phyloP scores from a whole-genome alignment of 1,140 invertebrate species.

The Zelostemma sp. region DNA sequence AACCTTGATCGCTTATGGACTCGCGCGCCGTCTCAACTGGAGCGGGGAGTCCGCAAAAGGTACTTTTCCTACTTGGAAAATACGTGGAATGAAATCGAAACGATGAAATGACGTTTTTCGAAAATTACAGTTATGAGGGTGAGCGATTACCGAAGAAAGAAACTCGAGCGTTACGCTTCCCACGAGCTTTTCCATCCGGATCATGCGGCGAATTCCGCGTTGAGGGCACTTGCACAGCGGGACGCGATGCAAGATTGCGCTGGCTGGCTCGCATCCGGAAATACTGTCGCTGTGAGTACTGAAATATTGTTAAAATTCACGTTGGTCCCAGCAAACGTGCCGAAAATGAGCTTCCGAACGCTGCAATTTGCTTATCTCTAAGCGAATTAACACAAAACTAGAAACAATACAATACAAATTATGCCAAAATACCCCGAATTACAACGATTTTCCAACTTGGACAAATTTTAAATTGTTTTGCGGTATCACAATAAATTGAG shows the following conservation, averaged over 20 bases:
- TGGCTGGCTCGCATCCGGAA: constrained; percentile 81
- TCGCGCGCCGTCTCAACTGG: constrained; percentile 91
- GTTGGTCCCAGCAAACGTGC: too few species aligned
- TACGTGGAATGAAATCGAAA: too few species aligned
- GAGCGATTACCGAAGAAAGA: constrained; percentile 85
- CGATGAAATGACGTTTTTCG: not conserved
- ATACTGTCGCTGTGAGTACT: constrained; percentile 83
- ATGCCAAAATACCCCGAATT: too few species aligned
- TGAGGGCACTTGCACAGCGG: constrained; percentile 83
- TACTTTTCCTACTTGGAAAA: constrained; percentile 55
- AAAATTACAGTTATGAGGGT: constrained; percentile 84
- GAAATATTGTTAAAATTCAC: too few species aligned
- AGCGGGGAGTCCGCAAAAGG: constrained; percentile 89
- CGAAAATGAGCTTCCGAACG: too few species aligned
- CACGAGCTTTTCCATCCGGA: constrained; percentile 90
- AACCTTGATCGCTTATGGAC: constrained; percentile 89
- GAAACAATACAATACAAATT: too few species aligned
- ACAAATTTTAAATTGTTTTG: too few species aligned
- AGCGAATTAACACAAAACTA: too few species aligned
- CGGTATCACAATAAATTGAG: too few species aligned
- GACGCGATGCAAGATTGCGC: constrained; percentile 88
- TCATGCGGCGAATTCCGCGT: constrained; percentile 83
- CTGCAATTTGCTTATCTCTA: too few species aligned
- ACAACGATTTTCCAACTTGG: too few species aligned
- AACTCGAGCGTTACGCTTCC: constrained; percentile 81